phyloP scores from a whole-genome alignment of 2,888 invertebrate species.

The Epiblema foenella region DNA sequence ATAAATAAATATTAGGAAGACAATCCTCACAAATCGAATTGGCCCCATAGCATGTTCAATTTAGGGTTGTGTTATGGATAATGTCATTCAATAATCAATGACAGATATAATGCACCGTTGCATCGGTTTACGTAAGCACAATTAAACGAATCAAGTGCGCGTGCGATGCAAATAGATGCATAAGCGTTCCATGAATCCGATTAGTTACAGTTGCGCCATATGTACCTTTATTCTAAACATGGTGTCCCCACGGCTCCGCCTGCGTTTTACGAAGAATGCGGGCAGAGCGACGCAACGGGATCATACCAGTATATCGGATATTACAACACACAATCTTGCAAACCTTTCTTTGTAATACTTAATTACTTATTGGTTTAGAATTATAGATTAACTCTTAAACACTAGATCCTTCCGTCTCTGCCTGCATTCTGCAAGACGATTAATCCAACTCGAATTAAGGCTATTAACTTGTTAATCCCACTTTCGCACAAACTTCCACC shows the following conservation, averaged over 20 bases:
- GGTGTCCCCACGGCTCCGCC: background rate
- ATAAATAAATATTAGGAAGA: no score
- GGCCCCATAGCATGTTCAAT: no score
- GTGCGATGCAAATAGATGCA: slow-evolving; percentile 41
- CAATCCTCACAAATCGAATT: no score
- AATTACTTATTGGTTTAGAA: background rate
- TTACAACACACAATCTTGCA: no score
- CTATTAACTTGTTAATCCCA: background rate
- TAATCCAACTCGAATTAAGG: no score
- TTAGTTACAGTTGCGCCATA: slow-evolving; percentile 30
- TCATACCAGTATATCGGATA: no score
- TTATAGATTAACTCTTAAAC: no score
- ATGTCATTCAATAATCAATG: slow-evolving; percentile 18
- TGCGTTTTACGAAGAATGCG: no score
- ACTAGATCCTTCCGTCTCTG: no score
- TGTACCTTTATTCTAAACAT: slow-evolving; percentile 10
- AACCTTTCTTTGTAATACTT: background rate
- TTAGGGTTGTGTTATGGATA: background rate
- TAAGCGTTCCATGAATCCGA: slow-evolving; percentile 30
- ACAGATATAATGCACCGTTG: slow-evolving; percentile 30
- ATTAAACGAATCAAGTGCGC: slow-evolving; percentile 42
- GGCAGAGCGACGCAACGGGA: no score
- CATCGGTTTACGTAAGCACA: slow-evolving; percentile 42
- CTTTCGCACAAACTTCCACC: background rate
- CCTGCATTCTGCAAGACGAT: no score